Evolutionary conservation across 2,888 invertebrate species (phyloP), one percentile per base, ranked within the genome.

Genomic region (Drosophila nr. medialis): DNA sequence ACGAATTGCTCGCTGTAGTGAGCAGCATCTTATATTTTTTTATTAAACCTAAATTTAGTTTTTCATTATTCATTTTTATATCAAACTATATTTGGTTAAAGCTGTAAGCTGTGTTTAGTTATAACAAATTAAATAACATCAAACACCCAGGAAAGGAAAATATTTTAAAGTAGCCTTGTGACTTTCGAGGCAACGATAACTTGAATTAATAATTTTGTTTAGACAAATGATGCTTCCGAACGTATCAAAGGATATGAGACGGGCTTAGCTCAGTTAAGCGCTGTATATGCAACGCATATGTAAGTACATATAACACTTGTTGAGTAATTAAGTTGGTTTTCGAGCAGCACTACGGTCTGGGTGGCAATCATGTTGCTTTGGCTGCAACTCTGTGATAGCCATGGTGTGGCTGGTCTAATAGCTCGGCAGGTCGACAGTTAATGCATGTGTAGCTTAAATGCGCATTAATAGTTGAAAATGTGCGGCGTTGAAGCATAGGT

Each of bases 41-140:
- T 45, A 21, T 45, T 1, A 7, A 13, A 13, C n/a, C 11, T n/a
- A 2, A 1, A 5, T 13, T 5, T 18, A 11, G 10, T 48, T 21
- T 30, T 11, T 49, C 49, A 32, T 59, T 66, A 54, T 50, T 29
- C 27, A 42, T 50, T 7, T 48, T 29, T 76, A 83, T 32, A 85
- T 81, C 80, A 83, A 83, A 86, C 84, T 83, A 80, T 91, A 90
- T 88, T 90, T 90, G 89, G 84, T 90, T 79, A 65, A 81, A 88
- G 85, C 82, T 84, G 83, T 76, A 81, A 82, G 82, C 80, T 64
- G 58, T 54, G 73, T 71, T 70, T 75, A 77, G 81, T 76, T 81
- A 81, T 80, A 73, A 70, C 80, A 80, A 71, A 76, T 77, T 84
- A 83, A 87, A 77, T 87, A 80, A 82, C 79, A 86, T 78, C 70